Evolutionary conservation across 2,113 vertebrate species (phyloP).

Genomic region (human): DNA sequence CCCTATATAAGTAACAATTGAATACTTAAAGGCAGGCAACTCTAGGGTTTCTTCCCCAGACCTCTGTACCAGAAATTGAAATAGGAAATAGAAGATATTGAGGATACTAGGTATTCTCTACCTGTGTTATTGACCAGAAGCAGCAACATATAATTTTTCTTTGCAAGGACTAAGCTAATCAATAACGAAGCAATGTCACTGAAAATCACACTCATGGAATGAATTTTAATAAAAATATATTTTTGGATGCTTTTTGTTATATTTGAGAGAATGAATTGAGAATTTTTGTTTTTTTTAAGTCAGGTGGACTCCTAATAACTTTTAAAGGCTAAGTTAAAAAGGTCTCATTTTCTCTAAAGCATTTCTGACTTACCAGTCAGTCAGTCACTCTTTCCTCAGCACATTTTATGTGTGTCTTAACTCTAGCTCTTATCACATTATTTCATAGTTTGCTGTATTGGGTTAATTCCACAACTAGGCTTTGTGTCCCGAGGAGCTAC

Average conservation of each 20-base stretch:
- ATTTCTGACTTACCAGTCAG: neutral
- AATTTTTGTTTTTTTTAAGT: slow-evolving; percentile 1
- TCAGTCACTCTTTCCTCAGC: neutral
- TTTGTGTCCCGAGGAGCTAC: neutral
- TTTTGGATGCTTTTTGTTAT: neutral
- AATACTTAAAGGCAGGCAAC: neutral
- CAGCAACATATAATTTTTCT: neutral
- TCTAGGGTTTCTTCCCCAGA: neutral
- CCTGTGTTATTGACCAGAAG: neutral
- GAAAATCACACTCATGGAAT: neutral
- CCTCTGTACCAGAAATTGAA: neutral
- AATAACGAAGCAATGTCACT: neutral
- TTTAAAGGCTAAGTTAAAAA: neutral
- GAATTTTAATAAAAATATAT: neutral
- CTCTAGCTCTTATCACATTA: neutral
- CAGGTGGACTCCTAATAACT: neutral
- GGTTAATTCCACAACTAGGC: neutral
- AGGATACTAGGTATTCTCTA: neutral
- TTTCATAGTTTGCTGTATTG: neutral
- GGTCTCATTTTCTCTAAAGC: neutral
- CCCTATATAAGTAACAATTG: neutral
- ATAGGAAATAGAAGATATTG: neutral
- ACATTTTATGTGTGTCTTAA: neutral
- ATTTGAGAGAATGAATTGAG: neutral
- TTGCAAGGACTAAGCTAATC: neutral